A percentile compares a stretch with the other conserved stretches of the same genome.
phyloP scores from a whole-genome alignment of 2,888 invertebrate genomes.

The Muschampia staudingeri region DNA sequence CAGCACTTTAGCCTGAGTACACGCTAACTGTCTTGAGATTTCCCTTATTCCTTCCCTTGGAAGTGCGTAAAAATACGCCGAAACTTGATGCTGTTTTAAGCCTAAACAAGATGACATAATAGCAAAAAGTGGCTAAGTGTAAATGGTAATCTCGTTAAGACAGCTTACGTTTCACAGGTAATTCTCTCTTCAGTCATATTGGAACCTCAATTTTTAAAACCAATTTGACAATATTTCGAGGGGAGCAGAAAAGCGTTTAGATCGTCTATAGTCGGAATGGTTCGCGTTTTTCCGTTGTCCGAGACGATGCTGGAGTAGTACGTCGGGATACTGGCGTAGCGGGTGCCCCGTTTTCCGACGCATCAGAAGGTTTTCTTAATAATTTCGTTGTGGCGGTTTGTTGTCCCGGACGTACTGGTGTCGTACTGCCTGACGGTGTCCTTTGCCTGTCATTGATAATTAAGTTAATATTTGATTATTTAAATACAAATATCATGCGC shows the following conservation, averaged over 20 bases:
- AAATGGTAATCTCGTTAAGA: slow-evolving; percentile 71
- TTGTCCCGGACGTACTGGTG: slow-evolving; percentile 93
- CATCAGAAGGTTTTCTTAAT: slow-evolving; percentile 93
- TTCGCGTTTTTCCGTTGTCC: slow-evolving; percentile 92
- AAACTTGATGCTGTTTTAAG: slow-evolving; percentile 65
- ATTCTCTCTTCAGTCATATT: slow-evolving; percentile 43
- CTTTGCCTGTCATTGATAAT: slow-evolving; percentile 90
- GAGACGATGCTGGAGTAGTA: slow-evolving; percentile 83
- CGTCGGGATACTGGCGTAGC: slow-evolving; percentile 84
- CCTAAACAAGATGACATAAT: slow-evolving; percentile 71
- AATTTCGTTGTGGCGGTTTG: slow-evolving; percentile 92
- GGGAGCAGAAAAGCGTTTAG: slow-evolving; percentile 47
- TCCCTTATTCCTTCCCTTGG: slow-evolving; percentile 35
- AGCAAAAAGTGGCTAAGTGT: slow-evolving; percentile 67
- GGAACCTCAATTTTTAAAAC: slow-evolving; percentile 23
- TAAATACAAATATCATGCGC: not conserved
- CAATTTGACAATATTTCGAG: slow-evolving; percentile 61
- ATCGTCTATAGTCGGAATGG: slow-evolving; percentile 94
- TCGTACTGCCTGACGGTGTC: slow-evolving; percentile 95
- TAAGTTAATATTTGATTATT: not conserved
- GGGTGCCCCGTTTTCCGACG: slow-evolving; percentile 92
- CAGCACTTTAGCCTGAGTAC: slow-evolving; percentile 74
- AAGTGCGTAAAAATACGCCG: slow-evolving; percentile 62
- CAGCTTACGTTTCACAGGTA: slow-evolving; percentile 76
- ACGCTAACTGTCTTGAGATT: slow-evolving; percentile 76